These are phyloP conservation scores for Xylocampa areola DNA, from an alignment of 2,888 invertebrate species.

Conservation along the genomic window DNA sequence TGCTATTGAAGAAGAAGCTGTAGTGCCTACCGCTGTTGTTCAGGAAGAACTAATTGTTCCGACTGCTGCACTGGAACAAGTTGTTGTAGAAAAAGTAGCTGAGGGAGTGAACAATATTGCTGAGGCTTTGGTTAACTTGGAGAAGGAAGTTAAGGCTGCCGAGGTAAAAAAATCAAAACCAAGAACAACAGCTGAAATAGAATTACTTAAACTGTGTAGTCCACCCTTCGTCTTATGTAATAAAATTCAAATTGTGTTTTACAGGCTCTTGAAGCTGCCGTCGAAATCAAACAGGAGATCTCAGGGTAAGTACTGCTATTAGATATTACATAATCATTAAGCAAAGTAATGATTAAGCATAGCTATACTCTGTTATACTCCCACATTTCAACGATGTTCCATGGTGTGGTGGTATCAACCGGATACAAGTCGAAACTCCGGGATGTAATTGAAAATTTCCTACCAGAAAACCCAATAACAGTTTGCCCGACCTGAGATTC, in stretches of 20 bases:
- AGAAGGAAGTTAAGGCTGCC: constrained; percentile 71
- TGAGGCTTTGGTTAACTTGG: constrained; percentile 72
- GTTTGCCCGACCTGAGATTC: no score
- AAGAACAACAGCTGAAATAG: background rate
- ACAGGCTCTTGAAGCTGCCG: constrained; percentile 41
- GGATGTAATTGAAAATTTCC: no score
- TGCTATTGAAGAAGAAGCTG: constrained; percentile 14
- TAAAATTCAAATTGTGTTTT: constrained; percentile 1
- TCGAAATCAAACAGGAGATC: constrained; percentile 52
- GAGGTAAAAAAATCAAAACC: constrained; percentile 65
- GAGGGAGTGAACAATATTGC: constrained; percentile 73
- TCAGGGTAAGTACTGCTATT: constrained; percentile 72
- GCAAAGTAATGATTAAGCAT: background rate
- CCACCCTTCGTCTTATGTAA: no score
- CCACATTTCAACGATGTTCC: no score
- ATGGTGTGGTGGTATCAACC: no score
- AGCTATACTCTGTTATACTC: no score
- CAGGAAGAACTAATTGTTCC: constrained; percentile 43
- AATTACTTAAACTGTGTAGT: no score
- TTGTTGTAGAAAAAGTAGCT: constrained; percentile 32
- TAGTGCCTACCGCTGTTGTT: constrained; percentile 1
- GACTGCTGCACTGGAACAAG: constrained; percentile 39
- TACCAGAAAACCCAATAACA: no score
- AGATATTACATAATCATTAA: no score
- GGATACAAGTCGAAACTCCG: no score